These are phyloP conservation scores for Heliornis fulica DNA, from an alignment of 2,113 vertebrate genomes.

Conservation along the genomic window DNA sequence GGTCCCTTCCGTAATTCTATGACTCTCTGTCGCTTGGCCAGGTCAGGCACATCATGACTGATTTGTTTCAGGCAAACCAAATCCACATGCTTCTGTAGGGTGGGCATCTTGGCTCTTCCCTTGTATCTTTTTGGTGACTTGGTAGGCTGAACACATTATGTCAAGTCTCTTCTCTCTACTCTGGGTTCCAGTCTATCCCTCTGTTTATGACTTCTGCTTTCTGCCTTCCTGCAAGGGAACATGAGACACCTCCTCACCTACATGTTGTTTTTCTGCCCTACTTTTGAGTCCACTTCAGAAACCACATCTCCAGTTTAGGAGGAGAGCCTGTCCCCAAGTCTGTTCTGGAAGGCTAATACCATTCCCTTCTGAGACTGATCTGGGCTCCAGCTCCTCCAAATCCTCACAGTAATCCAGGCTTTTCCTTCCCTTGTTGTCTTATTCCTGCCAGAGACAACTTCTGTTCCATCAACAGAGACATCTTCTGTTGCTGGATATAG, in stretches of 20 bases:
- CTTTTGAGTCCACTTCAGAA: not conserved
- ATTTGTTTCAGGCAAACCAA: not conserved
- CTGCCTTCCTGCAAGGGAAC: not conserved
- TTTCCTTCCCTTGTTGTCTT: not conserved
- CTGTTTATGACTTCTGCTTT: not conserved
- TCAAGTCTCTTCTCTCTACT: not conserved
- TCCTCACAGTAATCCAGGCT: not conserved
- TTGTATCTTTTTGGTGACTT: not conserved
- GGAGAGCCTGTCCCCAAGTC: not conserved
- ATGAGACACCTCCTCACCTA: not conserved
- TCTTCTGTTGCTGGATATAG: not conserved
- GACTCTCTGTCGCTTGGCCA: not conserved
- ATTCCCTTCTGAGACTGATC: not conserved
- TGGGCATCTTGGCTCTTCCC: not conserved
- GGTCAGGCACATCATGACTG: not conserved
- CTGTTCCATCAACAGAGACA: not conserved
- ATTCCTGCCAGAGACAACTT: not conserved
- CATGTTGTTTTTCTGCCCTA: not conserved
- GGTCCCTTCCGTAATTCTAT: too few relatives aligned
- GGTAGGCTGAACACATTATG: not conserved
- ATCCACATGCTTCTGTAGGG: not conserved
- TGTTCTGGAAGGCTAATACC: not conserved
- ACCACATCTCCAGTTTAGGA: not conserved
- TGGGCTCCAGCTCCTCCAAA: not conserved
- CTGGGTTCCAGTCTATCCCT: not conserved